Base-by-base conservation (phyloP, 2,113 vertebrate genomes). In the Petroica traversi region DNA sequence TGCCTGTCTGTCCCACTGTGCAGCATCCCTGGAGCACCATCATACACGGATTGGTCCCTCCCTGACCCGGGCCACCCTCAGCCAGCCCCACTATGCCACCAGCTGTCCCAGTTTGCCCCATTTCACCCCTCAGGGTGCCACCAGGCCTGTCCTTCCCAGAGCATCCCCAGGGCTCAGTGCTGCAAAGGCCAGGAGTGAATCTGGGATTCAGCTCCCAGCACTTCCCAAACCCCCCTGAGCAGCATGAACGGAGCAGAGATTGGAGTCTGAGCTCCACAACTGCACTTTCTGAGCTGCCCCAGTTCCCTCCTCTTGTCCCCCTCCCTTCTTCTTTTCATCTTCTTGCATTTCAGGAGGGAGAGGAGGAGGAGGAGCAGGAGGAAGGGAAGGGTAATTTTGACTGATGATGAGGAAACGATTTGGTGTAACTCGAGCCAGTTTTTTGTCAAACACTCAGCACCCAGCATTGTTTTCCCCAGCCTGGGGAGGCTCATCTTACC, bases 391-490 rank as follows among this genome's bases (percentile, higher is more conserved):
- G 51, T 71, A 61, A 87, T 87, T 95, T 69, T 96, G 89, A 94
- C 91, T 84, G 91, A 93, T 89, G 89, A 90, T 3, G 41, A 87
- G 57, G 92, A 89, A 95, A 69, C 31, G 16, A 71, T 85, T 78
- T 52, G 77, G 45, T 51, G 85, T 43, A 96, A 88, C 71, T 38
- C 9, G 49, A 91, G 82, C 75, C 88, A 69, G 54, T 13, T 83
- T 90, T 77, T 85, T 96, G 94, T 94, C 93, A 92, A 91, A 52
- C 78, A 89, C 89, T 92, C 91, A 94, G 83, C 79, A 89, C 85
- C 86, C 95, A 89, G 82, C 49, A 76, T 64, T 67, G 2, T 58
- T 89, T 89, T 88, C 72, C 66, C 24, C 79, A 90, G 57, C 76
- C 8, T 36, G 64, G 83, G 88, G 83, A 93, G 69, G 76, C 72